phyloP scores from a whole-genome alignment of 2,113 vertebrate genomes.

The Dicentrarchus labrax region DNA sequence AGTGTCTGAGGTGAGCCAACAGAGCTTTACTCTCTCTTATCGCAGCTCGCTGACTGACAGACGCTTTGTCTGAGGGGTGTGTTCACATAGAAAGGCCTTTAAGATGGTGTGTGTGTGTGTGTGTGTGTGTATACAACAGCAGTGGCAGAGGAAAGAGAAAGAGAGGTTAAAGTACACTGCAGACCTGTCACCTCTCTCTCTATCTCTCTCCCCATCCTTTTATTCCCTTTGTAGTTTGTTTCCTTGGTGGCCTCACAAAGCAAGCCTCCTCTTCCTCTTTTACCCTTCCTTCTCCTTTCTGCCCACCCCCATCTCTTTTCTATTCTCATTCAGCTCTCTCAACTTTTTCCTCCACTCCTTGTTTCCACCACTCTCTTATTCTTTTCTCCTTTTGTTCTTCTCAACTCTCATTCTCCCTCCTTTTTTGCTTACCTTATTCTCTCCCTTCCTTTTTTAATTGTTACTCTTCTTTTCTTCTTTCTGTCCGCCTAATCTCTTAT shows the following conservation, averaged over 20 bases:
- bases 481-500: neutral
- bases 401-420: neutral
- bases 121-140: constrained; percentile 15
- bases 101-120: constrained; percentile 14
- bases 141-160: constrained; percentile 12
- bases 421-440: neutral
- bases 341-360: neutral
- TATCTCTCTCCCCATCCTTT: constrained; percentile 39
- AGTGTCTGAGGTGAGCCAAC: constrained; percentile 21
- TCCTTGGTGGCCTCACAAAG: constrained; percentile 23
- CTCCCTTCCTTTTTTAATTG: neutral
- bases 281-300: neutral
- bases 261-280: constrained; percentile 7
- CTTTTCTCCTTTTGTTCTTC: neutral
- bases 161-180: constrained; percentile 49
- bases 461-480: neutral
- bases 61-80: constrained; percentile 55
- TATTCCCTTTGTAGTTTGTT: constrained; percentile 30
- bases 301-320: neutral
- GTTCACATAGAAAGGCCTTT: constrained; percentile 31
- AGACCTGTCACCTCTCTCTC: constrained; percentile 46
- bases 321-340: neutral
- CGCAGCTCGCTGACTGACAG: constrained; percentile 51
- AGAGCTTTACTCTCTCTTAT: constrained; percentile 21
- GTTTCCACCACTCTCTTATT: neutral